Percentiles rank a stretch among this genome's conserved stretches.
Conservation (phyloP, 2,888 invertebrate genomes). For the Drosophila paranaensis region DNA sequence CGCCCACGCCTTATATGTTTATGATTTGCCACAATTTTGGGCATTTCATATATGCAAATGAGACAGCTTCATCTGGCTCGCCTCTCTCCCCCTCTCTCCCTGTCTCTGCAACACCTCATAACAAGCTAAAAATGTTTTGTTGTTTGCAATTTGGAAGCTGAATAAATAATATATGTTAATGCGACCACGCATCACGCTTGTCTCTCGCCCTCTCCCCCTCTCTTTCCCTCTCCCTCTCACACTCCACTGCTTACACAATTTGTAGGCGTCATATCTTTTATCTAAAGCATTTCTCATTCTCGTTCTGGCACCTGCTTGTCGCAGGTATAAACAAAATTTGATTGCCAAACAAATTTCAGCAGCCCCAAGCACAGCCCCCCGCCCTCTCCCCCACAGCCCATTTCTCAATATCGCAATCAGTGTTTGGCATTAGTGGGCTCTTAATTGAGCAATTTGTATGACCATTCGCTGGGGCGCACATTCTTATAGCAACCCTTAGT, state of each 20-base stretch:
- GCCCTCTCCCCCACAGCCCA: background rate
- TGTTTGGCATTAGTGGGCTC: slow-evolving; percentile 27
- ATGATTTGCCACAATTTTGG: slow-evolving; percentile 41
- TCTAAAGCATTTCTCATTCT: slow-evolving; percentile 49
- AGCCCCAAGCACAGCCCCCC: background rate
- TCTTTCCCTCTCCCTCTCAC: slow-evolving; percentile 12
- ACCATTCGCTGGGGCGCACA: slow-evolving; percentile 20
- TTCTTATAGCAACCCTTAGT: slow-evolving; percentile 35
- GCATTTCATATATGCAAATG: slow-evolving; percentile 48
- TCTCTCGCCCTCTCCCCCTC: background rate
- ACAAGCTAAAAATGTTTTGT: slow-evolving; percentile 46
- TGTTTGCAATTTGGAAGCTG: slow-evolving; percentile 72
- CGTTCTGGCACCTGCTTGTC: slow-evolving; percentile 58
- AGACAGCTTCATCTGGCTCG: slow-evolving; percentile 1
- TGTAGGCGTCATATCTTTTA: slow-evolving; percentile 65
- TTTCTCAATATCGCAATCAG: slow-evolving; percentile 54
- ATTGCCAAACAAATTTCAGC: slow-evolving; percentile 26
- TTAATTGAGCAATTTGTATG: slow-evolving; percentile 66
- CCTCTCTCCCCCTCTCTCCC: background rate
- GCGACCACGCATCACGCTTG: slow-evolving; percentile 51
- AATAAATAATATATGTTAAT: slow-evolving; percentile 71
- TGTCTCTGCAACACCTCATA: slow-evolving; percentile 48
- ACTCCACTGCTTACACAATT: slow-evolving; percentile 47
- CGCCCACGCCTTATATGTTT: slow-evolving; percentile 36
- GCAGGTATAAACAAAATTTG: slow-evolving; percentile 28